Conservation (phyloP, 2,888 invertebrate species). For the Tetranychus piercei region DNA sequence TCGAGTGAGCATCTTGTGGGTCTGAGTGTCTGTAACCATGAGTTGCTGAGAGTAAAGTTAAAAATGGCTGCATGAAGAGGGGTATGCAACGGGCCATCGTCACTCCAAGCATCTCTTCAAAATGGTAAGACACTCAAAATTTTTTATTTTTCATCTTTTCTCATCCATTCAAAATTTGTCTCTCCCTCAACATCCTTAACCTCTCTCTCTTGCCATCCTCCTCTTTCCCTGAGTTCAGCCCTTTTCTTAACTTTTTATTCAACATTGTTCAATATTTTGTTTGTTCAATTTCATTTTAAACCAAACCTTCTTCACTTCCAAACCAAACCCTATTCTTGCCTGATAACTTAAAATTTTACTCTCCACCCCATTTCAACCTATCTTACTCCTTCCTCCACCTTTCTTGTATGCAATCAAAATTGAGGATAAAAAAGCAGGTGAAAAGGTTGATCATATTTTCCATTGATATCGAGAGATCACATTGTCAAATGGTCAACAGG, state of each 20-base stretch:
- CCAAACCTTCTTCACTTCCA: neutral
- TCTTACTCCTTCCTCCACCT: neutral
- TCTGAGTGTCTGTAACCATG: neutral
- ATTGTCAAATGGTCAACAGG: no score
- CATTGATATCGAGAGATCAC: no score
- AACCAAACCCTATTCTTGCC: neutral
- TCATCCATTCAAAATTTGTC: neutral
- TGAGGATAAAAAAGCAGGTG: neutral
- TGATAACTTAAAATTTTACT: neutral
- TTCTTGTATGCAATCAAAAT: neutral
- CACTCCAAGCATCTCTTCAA: constrained; percentile 1
- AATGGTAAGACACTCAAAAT: neutral
- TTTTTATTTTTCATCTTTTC: neutral
- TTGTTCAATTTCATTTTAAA: neutral
- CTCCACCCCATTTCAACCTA: neutral
- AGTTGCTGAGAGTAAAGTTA: constrained; percentile 2
- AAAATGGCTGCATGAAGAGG: constrained; percentile 10
- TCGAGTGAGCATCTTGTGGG: neutral
- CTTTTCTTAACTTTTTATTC: neutral
- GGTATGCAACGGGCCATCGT: constrained; percentile 3
- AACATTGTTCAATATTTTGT: neutral
- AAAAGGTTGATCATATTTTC: no score
- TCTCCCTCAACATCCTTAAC: neutral
- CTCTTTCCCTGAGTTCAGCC: no score
- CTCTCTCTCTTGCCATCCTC: neutral